Percentiles rank a stretch among this genome's conserved stretches.
Evolutionary conservation across 2,888 invertebrate genomes (phyloP).

Genomic region (Dicranocentrus wangi): DNA sequence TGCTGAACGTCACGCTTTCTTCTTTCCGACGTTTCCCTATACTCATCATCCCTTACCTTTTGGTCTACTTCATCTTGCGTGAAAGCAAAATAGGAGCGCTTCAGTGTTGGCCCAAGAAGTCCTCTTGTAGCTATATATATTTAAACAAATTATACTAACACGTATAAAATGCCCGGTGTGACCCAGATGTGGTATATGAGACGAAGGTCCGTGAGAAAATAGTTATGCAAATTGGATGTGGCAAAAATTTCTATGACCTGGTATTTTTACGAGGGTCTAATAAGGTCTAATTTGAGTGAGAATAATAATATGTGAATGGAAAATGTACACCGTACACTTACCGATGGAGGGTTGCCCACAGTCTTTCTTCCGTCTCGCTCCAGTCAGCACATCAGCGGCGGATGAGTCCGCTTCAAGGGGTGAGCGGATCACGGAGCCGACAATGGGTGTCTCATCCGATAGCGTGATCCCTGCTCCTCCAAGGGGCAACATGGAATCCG

Average conservation of each 20-base stretch:
- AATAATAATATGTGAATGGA: background rate
- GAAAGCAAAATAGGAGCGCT: constrained; percentile 70
- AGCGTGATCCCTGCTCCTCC: constrained; percentile 37
- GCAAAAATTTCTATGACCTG: constrained; percentile 3
- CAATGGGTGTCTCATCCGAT: constrained; percentile 44
- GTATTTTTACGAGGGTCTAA: constrained; percentile 54
- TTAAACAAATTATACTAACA: constrained; percentile 1
- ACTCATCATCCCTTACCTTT: constrained; percentile 55
- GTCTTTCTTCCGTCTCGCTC: constrained; percentile 62
- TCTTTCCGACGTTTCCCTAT: constrained; percentile 24
- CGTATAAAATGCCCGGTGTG: background rate
- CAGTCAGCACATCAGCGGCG: constrained; percentile 24
- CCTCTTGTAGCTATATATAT: constrained; percentile 70
- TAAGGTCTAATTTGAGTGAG: background rate
- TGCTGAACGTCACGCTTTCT: constrained; percentile 55
- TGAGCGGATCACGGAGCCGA: constrained; percentile 21
- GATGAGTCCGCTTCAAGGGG: background rate
- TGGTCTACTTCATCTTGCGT: constrained; percentile 69
- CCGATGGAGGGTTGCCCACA: constrained; percentile 67
- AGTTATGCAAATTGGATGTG: constrained; percentile 39
- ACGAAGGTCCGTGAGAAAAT: constrained; percentile 29
- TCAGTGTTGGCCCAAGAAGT: constrained; percentile 66
- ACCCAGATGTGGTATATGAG: no score
- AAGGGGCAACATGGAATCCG: constrained; percentile 22
- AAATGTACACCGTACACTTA: constrained; percentile 24